phyloP scores from a whole-genome alignment of 2,797 vertebrate species.

The Selene dorsalis region DNA sequence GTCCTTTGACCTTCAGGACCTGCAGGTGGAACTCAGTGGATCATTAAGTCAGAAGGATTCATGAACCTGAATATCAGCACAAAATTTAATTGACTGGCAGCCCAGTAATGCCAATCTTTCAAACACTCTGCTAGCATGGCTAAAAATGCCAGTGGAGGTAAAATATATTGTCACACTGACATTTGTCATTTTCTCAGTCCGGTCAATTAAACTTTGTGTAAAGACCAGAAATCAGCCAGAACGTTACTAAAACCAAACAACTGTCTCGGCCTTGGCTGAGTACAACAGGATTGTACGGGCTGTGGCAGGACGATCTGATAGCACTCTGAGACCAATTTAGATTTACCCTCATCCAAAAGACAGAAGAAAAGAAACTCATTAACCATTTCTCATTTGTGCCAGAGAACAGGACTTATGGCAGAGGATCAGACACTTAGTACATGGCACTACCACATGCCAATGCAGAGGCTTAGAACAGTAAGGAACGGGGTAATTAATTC shows the following conservation, averaged over 20 bases:
- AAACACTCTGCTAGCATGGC: background rate
- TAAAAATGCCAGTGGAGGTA: background rate
- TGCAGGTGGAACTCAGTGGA: background rate
- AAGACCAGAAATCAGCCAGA: slow-evolving; percentile 35
- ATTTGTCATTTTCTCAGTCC: slow-evolving; percentile 14
- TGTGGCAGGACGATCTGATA: slow-evolving; percentile 45
- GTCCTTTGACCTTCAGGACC: background rate
- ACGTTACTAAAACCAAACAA: slow-evolving; percentile 39
- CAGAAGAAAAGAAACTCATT: slow-evolving; percentile 80
- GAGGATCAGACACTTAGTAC: slow-evolving; percentile 63
- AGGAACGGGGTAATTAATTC: slow-evolving; percentile 80
- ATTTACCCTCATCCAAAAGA: slow-evolving; percentile 49
- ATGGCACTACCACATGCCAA: slow-evolving; percentile 64
- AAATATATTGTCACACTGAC: background rate
- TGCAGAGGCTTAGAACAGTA: slow-evolving; percentile 62
- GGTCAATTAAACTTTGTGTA: slow-evolving; percentile 9
- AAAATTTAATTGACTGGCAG: background rate
- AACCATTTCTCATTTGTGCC: slow-evolving; percentile 64
- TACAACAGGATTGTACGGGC: slow-evolving; percentile 46
- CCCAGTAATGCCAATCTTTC: background rate
- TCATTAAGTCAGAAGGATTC: background rate
- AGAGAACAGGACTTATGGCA: slow-evolving; percentile 72
- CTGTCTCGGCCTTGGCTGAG: slow-evolving; percentile 22
- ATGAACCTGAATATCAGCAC: background rate
- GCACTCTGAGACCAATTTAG: slow-evolving; percentile 53